Base-by-base conservation (phyloP, 30 jellyfish, hydroid and myxozoan genomes). In the Euphysa ruthae region DNA sequence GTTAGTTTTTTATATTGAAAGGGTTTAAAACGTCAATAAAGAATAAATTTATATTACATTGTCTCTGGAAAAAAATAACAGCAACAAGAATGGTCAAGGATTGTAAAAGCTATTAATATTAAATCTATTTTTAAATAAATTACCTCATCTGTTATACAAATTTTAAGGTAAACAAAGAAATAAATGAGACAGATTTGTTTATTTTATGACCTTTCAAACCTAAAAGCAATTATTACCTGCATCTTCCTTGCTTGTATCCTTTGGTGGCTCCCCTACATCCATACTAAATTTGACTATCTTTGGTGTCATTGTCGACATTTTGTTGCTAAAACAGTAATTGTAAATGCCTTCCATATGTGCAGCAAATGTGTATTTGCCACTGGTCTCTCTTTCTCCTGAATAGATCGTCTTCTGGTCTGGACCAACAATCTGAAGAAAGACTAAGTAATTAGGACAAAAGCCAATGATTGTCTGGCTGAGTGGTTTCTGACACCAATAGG, bases 241-340 rank as follows among this genome's bases (percentile, higher is more conserved):
- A 70, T 89, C 98, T 73, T 89, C 98, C 65, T 89, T 89, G 21
- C 93, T 87, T 7, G 83, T 86, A 60, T 81, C 98, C 56, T 89
- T 89, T 24, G 98, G 98, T 49, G 98, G 95, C 22, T 89, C 98
- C 2, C 98, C 98, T 70, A 89, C 76, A 57, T 89, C 98, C 98
- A 89, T 89, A 21, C 93, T 89, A 63, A 89, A 89, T 71, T 89
- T 89, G 51, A 89, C 94, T 63, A 89, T 89, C 43, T 89, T 89
- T 22, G 98, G 98, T 5, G 98, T 89, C 95, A 89, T 75, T 29
- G 98, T 89, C 27, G 98, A 89, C 98, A 89, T 89, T 54, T 89
- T 89, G 89, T 89, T 89, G 65, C 95, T 80, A 66, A 89, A 89
- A 71, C 98, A 89, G 62, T 89, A 89, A 12, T 92, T 80, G 63